These are phyloP conservation scores for Sarotherodon lohbergeri DNA, from an alignment of 2,113 vertebrate genomes.

Conservation along the genomic window DNA sequence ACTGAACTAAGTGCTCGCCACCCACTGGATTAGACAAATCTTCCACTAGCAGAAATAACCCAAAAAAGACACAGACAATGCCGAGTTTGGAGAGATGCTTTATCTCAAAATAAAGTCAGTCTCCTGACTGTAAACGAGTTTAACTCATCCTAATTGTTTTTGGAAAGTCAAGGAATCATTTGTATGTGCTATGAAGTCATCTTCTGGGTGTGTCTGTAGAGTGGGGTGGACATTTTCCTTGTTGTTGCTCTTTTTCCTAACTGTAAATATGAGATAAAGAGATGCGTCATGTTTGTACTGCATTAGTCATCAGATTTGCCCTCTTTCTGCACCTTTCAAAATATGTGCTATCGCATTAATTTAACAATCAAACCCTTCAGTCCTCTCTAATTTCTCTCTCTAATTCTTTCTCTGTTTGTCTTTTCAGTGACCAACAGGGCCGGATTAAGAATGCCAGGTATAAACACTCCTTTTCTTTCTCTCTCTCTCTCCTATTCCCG, in stretches of 20 bases:
- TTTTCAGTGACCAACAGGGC: constrained; percentile 87
- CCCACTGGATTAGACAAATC: background rate
- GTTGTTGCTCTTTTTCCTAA: background rate
- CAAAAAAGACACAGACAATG: background rate
- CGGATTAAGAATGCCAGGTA: constrained; percentile 98
- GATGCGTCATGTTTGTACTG: background rate
- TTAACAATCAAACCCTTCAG: background rate
- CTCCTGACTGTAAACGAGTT: background rate
- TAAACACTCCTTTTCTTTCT: background rate
- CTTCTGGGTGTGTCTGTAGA: background rate
- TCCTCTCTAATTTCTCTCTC: background rate
- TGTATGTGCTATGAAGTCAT: background rate
- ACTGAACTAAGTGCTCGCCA: background rate
- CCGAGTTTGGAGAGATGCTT: background rate
- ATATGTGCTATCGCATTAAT: fast-evolving
- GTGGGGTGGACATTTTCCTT: background rate
- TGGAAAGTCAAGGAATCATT: background rate
- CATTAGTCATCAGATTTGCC: background rate
- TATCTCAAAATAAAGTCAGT: background rate
- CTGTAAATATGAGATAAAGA: background rate
- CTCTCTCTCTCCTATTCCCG: too few relatives aligned
- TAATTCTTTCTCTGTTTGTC: constrained; percentile 1
- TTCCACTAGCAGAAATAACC: background rate
- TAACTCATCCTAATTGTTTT: background rate
- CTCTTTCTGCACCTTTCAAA: background rate